Evolutionary conservation across 2,113 vertebrate genomes (phyloP).

Genomic region (Oncorhynchus clarkii): DNA sequence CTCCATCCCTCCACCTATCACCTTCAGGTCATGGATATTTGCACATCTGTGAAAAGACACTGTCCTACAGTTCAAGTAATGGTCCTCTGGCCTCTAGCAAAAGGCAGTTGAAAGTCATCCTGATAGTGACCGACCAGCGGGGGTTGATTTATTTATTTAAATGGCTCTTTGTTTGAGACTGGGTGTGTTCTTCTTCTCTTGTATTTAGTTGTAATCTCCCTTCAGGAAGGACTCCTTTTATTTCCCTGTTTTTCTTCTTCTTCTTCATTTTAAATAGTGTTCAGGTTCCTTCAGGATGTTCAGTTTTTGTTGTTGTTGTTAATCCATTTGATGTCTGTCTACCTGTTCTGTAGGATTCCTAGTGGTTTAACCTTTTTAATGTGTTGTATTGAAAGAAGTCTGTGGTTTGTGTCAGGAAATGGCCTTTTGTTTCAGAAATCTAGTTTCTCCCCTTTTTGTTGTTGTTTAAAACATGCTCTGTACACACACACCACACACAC

Average conservation of each 20-base stretch:
- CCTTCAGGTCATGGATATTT: constrained; percentile 66
- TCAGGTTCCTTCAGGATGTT: not conserved
- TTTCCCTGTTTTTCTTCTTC: constrained; percentile 1
- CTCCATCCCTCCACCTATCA: constrained; percentile 36
- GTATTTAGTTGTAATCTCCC: constrained; percentile 35
- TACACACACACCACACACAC: not conserved
- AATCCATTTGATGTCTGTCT: not conserved
- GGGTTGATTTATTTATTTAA: constrained; percentile 8
- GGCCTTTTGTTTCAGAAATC: not conserved
- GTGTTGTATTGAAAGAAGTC: too few relatives aligned
- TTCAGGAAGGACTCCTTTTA: not conserved
- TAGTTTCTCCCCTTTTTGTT: not conserved
- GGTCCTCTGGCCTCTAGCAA: constrained; percentile 58
- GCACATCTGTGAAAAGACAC: constrained; percentile 71
- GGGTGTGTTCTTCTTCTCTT: constrained; percentile 19
- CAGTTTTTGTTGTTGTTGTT: not conserved
- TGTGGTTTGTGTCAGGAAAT: too few relatives aligned
- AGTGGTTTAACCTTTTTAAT: not conserved
- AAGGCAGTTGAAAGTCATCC: constrained; percentile 70
- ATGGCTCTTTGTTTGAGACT: constrained; percentile 32
- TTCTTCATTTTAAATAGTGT: constrained; percentile 19
- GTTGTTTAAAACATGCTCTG: not conserved
- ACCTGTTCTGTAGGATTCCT: not conserved
- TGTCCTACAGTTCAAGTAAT: constrained; percentile 34
- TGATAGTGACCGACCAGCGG: constrained; percentile 9